phyloP scores from a whole-genome alignment of 2,113 vertebrate genomes.

The Phocoena sinus region DNA sequence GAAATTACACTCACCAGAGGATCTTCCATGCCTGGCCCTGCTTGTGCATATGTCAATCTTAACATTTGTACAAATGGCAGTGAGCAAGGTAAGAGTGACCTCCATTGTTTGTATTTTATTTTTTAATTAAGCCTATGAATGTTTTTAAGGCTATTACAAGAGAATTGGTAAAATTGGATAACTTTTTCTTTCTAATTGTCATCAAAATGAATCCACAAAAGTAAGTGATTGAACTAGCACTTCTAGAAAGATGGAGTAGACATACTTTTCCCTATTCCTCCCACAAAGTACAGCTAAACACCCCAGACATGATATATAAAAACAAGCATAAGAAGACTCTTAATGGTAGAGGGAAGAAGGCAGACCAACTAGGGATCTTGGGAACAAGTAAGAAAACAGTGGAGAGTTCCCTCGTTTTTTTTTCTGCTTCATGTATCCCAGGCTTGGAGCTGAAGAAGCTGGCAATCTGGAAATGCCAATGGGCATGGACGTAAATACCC shows the following conservation, averaged over 20 bases:
- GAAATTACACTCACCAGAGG: slow-evolving; percentile 91
- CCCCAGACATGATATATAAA: not conserved
- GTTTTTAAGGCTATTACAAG: not conserved
- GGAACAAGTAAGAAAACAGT: not conserved
- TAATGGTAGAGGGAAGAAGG: not conserved
- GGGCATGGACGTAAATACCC: not conserved
- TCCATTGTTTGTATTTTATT: not conserved
- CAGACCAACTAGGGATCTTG: not conserved
- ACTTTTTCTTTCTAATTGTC: not conserved
- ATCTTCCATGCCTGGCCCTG: slow-evolving; percentile 78
- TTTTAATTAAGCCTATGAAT: not conserved
- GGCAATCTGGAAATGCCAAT: not conserved
- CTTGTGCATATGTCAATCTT: slow-evolving; percentile 92
- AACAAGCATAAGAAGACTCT: not conserved
- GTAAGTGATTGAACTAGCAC: not conserved
- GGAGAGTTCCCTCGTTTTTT: not conserved
- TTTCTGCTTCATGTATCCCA: not conserved
- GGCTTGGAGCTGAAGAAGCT: not conserved
- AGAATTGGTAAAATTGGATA: not conserved
- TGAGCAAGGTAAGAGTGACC: slow-evolving; percentile 88
- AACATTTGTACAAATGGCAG: slow-evolving; percentile 83
- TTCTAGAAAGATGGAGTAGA: not conserved
- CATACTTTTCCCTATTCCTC: not conserved
- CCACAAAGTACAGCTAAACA: not conserved
- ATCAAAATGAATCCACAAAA: not conserved